A percentile compares a stretch with the other conserved stretches of the same genome.
Evolutionary conservation across 53 echinoderm and acorn worm species (phyloP).

Genomic region (Holothuria leucospilota): DNA sequence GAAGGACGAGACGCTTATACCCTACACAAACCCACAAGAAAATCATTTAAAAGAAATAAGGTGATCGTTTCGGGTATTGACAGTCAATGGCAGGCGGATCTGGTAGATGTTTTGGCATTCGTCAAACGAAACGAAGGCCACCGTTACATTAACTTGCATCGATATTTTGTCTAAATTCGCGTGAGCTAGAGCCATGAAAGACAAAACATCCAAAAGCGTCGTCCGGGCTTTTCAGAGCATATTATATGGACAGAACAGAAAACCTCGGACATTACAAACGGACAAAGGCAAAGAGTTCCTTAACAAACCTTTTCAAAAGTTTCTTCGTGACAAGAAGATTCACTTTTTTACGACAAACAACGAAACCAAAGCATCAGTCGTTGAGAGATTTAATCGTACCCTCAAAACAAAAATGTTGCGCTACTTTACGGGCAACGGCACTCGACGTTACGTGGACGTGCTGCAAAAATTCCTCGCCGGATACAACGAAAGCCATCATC

Average conservation of each 20-base stretch:
- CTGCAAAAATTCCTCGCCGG: constrained; percentile 10
- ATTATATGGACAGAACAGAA: too few species aligned
- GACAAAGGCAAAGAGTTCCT: constrained; percentile 45
- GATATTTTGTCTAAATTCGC: constrained; percentile 42
- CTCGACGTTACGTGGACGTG: constrained; percentile 2
- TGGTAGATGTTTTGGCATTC: constrained; percentile 51
- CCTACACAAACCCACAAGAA: too few species aligned
- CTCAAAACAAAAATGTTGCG: constrained; percentile 51
- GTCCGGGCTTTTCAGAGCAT: too few species aligned
- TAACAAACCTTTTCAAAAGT: constrained; percentile 23
- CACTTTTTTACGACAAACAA: constrained; percentile 59
- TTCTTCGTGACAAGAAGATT: constrained; percentile 31
- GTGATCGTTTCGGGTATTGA: constrained; percentile 56
- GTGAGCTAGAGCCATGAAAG: too few species aligned
- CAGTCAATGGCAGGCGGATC: constrained; percentile 49
- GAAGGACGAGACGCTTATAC: too few species aligned
- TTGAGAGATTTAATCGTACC: constrained; percentile 61
- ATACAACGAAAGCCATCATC: constrained; percentile 39
- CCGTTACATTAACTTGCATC: constrained; percentile 66
- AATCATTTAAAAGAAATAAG: constrained; percentile 47
- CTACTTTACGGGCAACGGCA: constrained; percentile 48
- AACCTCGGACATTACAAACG: background rate
- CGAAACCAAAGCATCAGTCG: constrained; percentile 57
- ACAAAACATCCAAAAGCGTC: background rate
- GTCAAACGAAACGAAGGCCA: constrained; percentile 32